These are phyloP conservation scores for Drosophila chauvacae DNA, from an alignment of 1,140 invertebrate genomes.

Conservation along the genomic window DNA sequence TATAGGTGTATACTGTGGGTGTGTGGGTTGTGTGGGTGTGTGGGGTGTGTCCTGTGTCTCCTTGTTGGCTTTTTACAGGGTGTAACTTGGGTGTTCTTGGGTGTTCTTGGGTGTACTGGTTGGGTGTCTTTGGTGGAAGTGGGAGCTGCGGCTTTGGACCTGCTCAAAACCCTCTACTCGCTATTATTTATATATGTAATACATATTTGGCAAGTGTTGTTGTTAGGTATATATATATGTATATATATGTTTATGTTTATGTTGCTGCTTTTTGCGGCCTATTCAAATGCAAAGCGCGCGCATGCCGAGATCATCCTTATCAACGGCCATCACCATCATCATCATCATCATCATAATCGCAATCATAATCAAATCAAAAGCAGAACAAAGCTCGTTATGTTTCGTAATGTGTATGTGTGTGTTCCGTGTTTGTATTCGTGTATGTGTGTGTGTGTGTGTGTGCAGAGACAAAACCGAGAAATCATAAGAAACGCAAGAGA, in stretches of 20 bases:
- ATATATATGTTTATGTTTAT: slow-evolving; percentile 10
- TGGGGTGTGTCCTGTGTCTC: neutral
- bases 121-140: slow-evolving; percentile 4
- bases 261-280: slow-evolving; percentile 47
- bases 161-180: slow-evolving; percentile 45
- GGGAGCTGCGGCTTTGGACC: slow-evolving; percentile 29
- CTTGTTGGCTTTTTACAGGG: slow-evolving; percentile 49
- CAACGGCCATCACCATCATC: slow-evolving; percentile 37
- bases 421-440: slow-evolving; percentile 3
- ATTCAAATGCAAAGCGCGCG: slow-evolving; percentile 74
- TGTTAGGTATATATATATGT: slow-evolving; percentile 9
- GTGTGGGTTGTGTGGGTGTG: slow-evolving; percentile 3
- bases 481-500: slow-evolving; percentile 57
- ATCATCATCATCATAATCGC: slow-evolving; percentile 43
- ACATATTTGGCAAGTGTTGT: slow-evolving; percentile 20
- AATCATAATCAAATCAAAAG: slow-evolving; percentile 58
- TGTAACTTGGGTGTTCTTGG: slow-evolving; percentile 15
- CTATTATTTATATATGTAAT: slow-evolving; percentile 11
- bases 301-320: slow-evolving; percentile 70
- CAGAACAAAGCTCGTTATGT: slow-evolving; percentile 62
- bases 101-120: neutral
- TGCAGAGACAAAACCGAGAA: slow-evolving; percentile 67
- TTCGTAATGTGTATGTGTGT: slow-evolving; percentile 10
- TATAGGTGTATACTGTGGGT: slow-evolving; percentile 55
- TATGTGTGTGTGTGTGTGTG: slow-evolving; percentile 26